Base-by-base conservation (phyloP, 2,113 vertebrate species). In the Zosterops hypoxanthus region DNA sequence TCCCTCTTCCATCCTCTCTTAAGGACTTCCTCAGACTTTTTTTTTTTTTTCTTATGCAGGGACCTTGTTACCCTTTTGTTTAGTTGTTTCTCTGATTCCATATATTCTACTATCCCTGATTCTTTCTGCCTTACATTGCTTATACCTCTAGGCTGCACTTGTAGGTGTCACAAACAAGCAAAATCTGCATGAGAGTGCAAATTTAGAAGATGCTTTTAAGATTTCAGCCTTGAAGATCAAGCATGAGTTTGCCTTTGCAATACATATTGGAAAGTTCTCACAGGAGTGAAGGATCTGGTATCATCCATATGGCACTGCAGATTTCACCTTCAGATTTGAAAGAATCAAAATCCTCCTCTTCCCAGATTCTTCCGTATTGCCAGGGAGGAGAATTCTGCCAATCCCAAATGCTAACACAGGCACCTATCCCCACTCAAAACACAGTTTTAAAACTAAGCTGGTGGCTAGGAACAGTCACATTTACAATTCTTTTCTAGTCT, bases 221-320 rank as follows among this genome's bases (percentile, higher is more conserved):
- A 90, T 78, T 76, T 60, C 78, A 75, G 75, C 68, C 90, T 80
- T 88, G 76, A 85, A 87, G 78, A 87, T 79, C 7, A n/a, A 95
- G 73, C 23, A 31, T 49, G 44, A 85, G 42, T 59, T 87, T 96
- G 87, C 12, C 71, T 90, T 88, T 86, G 55, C 63, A 88, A 55
- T 41, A 41, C 5, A 7, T 42, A 72, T 25, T 47, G 47, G 75
- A 66, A 94, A 94, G 75, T 91, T 83, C 82, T 90, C 39, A 86
- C 50, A 80, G 50, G 76, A 96, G 63, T 63, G 33, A 83, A 82
- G 86, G 68, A 95, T 88, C 75, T 91, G 75, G 55, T 93, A 77
- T 77, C 93, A 95, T 77, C 96, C 95, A 96, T 96, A 96, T 94
- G 94, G 94, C 82, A 93, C 16, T 36, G 59, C 90, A 96, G 87